A percentile compares a stretch with the other conserved stretches of the same genome.
Conservation (phyloP, 2,797 vertebrate species). For the Tauraco hartlaubi region DNA sequence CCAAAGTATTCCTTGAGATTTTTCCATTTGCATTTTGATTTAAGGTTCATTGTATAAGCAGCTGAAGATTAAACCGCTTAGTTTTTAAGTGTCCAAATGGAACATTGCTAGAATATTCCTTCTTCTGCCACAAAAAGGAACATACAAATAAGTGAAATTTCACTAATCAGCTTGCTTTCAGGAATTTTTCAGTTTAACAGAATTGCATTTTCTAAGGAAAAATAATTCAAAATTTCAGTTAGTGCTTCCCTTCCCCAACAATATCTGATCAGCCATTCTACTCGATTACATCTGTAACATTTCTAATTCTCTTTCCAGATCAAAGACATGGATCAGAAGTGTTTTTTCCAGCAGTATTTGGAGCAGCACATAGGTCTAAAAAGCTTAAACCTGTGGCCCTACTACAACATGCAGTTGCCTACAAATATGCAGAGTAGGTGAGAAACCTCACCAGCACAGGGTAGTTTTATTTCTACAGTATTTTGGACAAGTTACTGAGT, state of each 20-base stretch:
- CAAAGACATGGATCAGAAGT: neutral
- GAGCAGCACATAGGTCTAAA: neutral
- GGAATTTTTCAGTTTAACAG: neutral
- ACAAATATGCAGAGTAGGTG: neutral
- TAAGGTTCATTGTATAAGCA: neutral
- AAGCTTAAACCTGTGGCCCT: neutral
- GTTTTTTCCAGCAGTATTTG: neutral
- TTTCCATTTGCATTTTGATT: neutral
- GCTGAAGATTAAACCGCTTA: neutral
- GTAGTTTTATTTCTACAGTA: neutral
- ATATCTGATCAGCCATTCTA: neutral
- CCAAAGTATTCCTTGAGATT: neutral
- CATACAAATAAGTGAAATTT: neutral
- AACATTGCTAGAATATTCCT: neutral
- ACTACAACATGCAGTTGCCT: neutral
- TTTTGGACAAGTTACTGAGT: neutral
- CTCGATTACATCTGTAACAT: neutral
- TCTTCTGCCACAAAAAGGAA: neutral
- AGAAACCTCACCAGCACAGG: neutral
- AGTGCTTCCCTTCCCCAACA: fast-evolving
- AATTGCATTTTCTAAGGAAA: neutral
- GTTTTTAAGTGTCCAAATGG: neutral
- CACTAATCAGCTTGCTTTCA: neutral
- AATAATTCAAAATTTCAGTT: neutral
- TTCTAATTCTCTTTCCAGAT: neutral